These are phyloP conservation scores for Diloba caeruleocephala DNA, from an alignment of 2,888 invertebrate species.

Conservation along the genomic window DNA sequence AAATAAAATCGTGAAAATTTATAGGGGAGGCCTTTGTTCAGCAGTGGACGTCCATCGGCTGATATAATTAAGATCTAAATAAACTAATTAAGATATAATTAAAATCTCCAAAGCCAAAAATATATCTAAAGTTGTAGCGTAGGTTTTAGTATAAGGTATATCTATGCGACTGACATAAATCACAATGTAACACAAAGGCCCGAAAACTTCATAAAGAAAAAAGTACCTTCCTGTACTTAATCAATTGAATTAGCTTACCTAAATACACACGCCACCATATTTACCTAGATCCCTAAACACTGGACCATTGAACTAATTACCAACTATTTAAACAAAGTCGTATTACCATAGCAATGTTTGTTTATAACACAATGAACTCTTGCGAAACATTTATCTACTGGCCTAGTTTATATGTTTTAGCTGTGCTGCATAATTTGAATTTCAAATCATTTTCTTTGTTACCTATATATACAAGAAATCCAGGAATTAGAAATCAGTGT, in stretches of 20 bases:
- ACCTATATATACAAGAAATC: conserved; percentile 38
- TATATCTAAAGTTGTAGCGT: too few relatives aligned
- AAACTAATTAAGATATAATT: too few relatives aligned
- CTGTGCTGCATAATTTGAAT: conserved; percentile 34
- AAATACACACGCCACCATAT: conserved; percentile 16
- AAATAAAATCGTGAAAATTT: too few relatives aligned
- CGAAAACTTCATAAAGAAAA: neutral
- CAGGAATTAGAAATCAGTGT: conserved; percentile 27
- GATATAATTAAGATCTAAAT: too few relatives aligned
- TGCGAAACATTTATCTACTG: conserved; percentile 34
- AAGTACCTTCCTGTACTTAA: neutral
- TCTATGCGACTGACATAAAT: too few relatives aligned
- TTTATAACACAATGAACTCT: conserved; percentile 47
- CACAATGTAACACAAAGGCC: too few relatives aligned
- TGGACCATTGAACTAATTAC: conserved; percentile 35
- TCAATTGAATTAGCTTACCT: conserved; percentile 1
- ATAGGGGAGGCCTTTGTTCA: too few relatives aligned
- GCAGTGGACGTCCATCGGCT: too few relatives aligned
- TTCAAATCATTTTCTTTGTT: conserved; percentile 37
- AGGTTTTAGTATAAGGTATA: too few relatives aligned
- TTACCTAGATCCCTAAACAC: conserved; percentile 25
- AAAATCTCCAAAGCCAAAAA: too few relatives aligned
- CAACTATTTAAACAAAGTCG: conserved; percentile 26
- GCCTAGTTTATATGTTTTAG: conserved; percentile 32
- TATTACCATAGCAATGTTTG: conserved; percentile 28